A percentile compares a stretch with the other conserved stretches of the same genome.
These are phyloP conservation scores for Ciona savignyi DNA, from an alignment of 23 tunicate species.

Conservation along the genomic window DNA sequence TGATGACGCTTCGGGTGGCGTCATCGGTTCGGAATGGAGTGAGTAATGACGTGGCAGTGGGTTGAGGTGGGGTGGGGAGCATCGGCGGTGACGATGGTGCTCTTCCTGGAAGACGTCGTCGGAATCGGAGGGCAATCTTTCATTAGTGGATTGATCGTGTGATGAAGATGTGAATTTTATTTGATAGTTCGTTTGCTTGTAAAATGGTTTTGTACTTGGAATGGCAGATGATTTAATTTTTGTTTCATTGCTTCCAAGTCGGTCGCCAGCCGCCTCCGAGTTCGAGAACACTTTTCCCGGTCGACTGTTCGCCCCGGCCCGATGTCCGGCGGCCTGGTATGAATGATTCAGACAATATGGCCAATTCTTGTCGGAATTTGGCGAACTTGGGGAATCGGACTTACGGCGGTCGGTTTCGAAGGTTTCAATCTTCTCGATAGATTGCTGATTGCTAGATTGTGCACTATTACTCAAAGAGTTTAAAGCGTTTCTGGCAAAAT, in stretches of 20 bases:
- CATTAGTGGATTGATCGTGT: no score
- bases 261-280: neutral
- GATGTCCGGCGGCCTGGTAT: neutral
- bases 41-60: neutral
- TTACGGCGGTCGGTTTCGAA: no score
- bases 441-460: neutral
- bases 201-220: no score
- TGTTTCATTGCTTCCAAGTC: neutral
- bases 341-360: neutral
- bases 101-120: constrained; percentile 15
- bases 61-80: neutral
- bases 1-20: neutral
- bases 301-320: neutral
- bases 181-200: no score
- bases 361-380: neutral
- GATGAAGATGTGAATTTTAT: no score
- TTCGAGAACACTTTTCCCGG: neutral
- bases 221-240: no score
- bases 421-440: neutral
- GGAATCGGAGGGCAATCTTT: neutral
- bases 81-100: neutral
- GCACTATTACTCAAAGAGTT: neutral
- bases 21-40: constrained; percentile 4
- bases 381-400: no score
- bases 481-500: neutral